Evolutionary conservation across 1,140 invertebrate species (phyloP).

Genomic region (Phthorimaea operculella): DNA sequence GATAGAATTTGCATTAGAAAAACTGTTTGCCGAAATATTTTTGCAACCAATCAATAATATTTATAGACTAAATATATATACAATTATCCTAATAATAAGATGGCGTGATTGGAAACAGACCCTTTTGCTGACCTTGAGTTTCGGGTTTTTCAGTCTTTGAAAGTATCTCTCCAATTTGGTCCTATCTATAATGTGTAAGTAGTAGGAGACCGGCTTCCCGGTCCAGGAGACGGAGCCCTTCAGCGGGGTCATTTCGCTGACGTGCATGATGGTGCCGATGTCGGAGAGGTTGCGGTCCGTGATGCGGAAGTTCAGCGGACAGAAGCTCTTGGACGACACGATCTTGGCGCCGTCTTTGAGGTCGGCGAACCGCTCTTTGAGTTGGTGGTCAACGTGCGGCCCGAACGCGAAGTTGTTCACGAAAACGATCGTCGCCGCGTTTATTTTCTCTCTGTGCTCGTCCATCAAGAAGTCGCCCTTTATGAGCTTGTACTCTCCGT

Average conservation of each 20-base stretch:
- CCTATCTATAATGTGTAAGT: slow-evolving; percentile 95
- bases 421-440: slow-evolving; percentile 93
- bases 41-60: slow-evolving; percentile 8
- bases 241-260: slow-evolving; percentile 93
- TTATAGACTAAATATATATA: slow-evolving; percentile 12
- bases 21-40: not conserved
- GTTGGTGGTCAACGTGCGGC: slow-evolving; percentile 94
- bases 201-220: slow-evolving; percentile 97
- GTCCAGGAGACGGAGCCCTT: slow-evolving; percentile 98
- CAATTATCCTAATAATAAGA: slow-evolving; percentile 33
- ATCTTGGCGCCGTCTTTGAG: slow-evolving; percentile 95
- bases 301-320: slow-evolving; percentile 96
- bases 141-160: slow-evolving; percentile 89
- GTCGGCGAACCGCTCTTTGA: slow-evolving; percentile 96
- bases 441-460: slow-evolving; percentile 92
- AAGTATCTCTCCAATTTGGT: slow-evolving; percentile 97
- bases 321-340: slow-evolving; percentile 99
- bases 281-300: slow-evolving; percentile 88
- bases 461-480: slow-evolving; percentile 95
- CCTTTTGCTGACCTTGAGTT: slow-evolving; percentile 75
- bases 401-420: slow-evolving; percentile 99
- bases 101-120: slow-evolving; percentile 63
- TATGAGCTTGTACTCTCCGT: slow-evolving; percentile 89
- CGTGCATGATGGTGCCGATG: slow-evolving; percentile 99
- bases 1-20: too few relatives aligned